phyloP scores from a whole-genome alignment of 2,888 invertebrate species.

The Athalia rosae region DNA sequence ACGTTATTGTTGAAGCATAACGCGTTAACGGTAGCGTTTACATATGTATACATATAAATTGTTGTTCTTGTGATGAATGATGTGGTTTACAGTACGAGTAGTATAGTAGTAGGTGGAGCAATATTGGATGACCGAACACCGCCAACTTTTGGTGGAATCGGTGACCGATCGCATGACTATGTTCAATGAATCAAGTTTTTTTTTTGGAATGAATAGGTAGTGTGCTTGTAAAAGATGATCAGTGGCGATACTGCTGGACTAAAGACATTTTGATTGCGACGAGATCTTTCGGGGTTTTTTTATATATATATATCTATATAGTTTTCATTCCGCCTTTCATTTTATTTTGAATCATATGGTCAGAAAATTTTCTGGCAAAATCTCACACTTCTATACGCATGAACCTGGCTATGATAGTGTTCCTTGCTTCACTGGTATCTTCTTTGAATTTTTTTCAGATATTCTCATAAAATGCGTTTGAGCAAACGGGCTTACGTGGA shows the following conservation, averaged over 20 bases:
- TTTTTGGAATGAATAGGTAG: slow-evolving; percentile 34
- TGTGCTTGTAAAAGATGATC: slow-evolving; percentile 36
- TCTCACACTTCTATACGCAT: background rate
- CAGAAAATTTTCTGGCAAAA: background rate
- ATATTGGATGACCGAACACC: slow-evolving; percentile 32
- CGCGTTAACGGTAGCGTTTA: slow-evolving; percentile 32
- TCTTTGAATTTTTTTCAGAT: background rate
- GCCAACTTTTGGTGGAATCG: slow-evolving; percentile 13
- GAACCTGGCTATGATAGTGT: background rate
- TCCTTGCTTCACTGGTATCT: no score
- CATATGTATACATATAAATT: slow-evolving; percentile 9
- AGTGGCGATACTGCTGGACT: slow-evolving; percentile 21
- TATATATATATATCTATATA: slow-evolving; percentile 7
- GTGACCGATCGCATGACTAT: slow-evolving; percentile 28
- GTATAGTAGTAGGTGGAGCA: slow-evolving; percentile 13
- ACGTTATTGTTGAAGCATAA: slow-evolving; percentile 40
- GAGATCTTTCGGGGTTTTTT: slow-evolving; percentile 17
- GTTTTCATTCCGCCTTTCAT: slow-evolving; percentile 1
- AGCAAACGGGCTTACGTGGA: slow-evolving; percentile 34
- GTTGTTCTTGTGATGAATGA: slow-evolving; percentile 32
- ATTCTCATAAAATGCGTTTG: slow-evolving; percentile 27
- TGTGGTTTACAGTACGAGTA: slow-evolving; percentile 12
- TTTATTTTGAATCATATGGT: slow-evolving; percentile 7
- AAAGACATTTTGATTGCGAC: slow-evolving; percentile 34
- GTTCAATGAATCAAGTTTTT: slow-evolving; percentile 39